These are phyloP conservation scores for Phylloscopus whistleri DNA, from an alignment of 2,113 vertebrate genomes.

Conservation along the genomic window DNA sequence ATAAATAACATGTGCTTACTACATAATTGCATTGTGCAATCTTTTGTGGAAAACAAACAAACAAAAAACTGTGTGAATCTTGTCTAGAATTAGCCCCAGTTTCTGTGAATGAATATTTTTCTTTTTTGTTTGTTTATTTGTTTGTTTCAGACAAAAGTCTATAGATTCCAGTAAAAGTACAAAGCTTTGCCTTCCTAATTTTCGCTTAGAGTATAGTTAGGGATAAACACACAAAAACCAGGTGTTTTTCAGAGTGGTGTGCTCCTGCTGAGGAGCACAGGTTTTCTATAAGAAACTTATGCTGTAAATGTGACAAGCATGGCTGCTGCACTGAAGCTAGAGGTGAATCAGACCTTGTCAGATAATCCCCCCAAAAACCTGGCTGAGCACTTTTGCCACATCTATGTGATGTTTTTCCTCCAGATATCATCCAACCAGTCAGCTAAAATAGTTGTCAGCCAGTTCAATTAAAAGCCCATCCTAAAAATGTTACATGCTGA, in stretches of 20 bases:
- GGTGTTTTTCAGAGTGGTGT: rapidly evolving
- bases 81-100: neutral
- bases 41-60: neutral
- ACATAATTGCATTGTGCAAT: neutral
- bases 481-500: neutral
- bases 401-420: neutral
- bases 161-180: neutral
- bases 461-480: neutral
- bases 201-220: neutral
- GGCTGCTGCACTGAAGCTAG: neutral
- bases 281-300: neutral
- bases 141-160: neutral
- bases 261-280: neutral
- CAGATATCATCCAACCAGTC: neutral
- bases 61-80: neutral
- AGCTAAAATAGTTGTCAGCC: neutral
- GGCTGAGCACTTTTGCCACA: neutral
- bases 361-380: neutral
- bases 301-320: neutral
- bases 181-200: neutral
- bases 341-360: neutral
- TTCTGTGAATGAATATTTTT: neutral
- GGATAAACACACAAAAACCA: neutral
- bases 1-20: neutral
- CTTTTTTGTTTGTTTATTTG: neutral